Evolutionary conservation across 2,888 invertebrate species (phyloP), one percentile per base, ranked within the genome.

Genomic region (Anagyrus pseudococci): DNA sequence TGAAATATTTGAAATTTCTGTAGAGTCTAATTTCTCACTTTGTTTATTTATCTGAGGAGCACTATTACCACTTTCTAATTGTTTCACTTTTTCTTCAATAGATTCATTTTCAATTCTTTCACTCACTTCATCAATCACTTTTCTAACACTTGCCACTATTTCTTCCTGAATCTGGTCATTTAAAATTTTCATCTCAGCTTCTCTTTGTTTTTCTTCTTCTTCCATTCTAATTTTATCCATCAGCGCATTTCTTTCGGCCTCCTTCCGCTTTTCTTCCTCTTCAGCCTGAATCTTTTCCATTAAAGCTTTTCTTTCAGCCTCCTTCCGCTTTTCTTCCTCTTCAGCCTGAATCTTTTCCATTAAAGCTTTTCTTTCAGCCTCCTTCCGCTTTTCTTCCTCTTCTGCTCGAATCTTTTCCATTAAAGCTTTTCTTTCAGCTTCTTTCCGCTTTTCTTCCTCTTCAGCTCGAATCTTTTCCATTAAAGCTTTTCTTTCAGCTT

Each of bases 1-100:
- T 10, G 47, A 46, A 8, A 22, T 2, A 22, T 49, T 58, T 2
- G 54, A 37, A 20, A 50, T 10, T 22, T 54, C 58, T n/a, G 19
- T 37, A 19, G 25, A 53, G 10, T 53, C 22, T 33, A 48, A 15
- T 15, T 37, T 10, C 3, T 37, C 33, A 37, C 33, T 37, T 37
- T 37, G 10, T 37, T 37, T 15, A 33, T 29, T 41, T 48, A 8
- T 1, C 44, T 41, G 17, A 10, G 48, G n/a, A 6, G 13, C 20
- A 26, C 40, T 19, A 37, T 37, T 40, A 53, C 44, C 2, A 41
- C 26, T 37, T 37, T 22, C 25, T 37, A n/a, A 17, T n/a, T 40
- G 22, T 22, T 20, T 41, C 29, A 23, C 49, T 49, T 29, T 26
- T 6, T 10, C 10, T 17, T 49, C 49, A 29, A 15, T 49, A 8